A percentile compares a stretch with the other conserved stretches of the same genome.
Evolutionary conservation across 2,888 invertebrate species (phyloP).

Genomic region (Drosophila vallismaia): DNA sequence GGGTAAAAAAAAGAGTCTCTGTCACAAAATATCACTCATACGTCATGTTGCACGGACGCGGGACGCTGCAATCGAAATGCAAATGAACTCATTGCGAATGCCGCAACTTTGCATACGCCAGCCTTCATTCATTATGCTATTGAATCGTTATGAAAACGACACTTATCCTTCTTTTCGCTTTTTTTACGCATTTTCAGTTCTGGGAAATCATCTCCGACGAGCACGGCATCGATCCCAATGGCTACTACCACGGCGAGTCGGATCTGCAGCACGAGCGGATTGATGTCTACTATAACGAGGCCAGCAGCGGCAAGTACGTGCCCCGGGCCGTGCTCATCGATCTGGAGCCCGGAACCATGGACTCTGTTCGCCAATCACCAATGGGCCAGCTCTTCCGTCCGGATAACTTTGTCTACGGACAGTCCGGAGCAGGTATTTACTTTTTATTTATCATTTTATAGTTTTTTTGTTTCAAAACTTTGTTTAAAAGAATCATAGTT

Average conservation of each 20-base stretch:
- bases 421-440: constrained; percentile 89
- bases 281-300: constrained; percentile 92
- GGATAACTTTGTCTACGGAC: constrained; percentile 93
- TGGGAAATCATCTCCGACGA: constrained; percentile 93
- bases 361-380: constrained; percentile 91
- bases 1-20: constrained; percentile 31
- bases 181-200: constrained; percentile 84
- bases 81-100: constrained; percentile 24
- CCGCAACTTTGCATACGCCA: constrained; percentile 39
- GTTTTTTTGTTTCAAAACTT: no score
- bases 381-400: constrained; percentile 93
- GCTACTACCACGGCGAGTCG: constrained; percentile 89
- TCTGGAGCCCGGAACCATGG: constrained; percentile 95
- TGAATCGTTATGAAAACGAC: constrained; percentile 28
- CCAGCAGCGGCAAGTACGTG: constrained; percentile 89
- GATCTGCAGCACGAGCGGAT: constrained; percentile 91
- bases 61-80: constrained; percentile 12
- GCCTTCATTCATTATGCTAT: constrained; percentile 19
- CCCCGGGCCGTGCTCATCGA: constrained; percentile 94
- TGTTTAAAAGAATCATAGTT: no score
- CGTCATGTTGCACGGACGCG: constrained; percentile 22
- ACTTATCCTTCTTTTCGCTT: constrained; percentile 9
- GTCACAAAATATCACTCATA: constrained; percentile 48
- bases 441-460: no score
- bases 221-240: constrained; percentile 90